Percentiles rank a stretch among this genome's conserved stretches.
phyloP scores from a whole-genome alignment of 1,140 invertebrate genomes.

The Dendroctonus valens region DNA sequence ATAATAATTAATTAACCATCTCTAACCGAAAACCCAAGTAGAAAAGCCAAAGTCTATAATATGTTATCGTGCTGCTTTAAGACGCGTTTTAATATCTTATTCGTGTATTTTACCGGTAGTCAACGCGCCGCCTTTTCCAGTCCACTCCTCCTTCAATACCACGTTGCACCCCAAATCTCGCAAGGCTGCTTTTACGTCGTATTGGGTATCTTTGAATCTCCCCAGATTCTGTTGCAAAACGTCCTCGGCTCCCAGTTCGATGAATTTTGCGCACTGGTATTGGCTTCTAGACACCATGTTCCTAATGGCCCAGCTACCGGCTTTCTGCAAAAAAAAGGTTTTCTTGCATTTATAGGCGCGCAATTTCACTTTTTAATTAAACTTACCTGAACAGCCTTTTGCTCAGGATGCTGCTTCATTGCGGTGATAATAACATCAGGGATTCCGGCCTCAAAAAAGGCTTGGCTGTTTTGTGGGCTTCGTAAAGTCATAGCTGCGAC shows the following conservation, averaged over 20 bases:
- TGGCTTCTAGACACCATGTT: constrained; percentile 80
- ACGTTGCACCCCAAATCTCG: constrained; percentile 84
- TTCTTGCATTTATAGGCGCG: not conserved
- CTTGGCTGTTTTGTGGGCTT: constrained; percentile 66
- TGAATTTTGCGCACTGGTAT: constrained; percentile 66
- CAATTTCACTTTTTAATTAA: not conserved
- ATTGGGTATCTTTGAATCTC: constrained; percentile 59
- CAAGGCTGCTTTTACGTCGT: constrained; percentile 79
- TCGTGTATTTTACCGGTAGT: constrained; percentile 16
- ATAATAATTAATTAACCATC: too few species aligned
- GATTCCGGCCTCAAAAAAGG: constrained; percentile 68
- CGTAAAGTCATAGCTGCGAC: constrained; percentile 74
- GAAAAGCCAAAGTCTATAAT: too few species aligned
- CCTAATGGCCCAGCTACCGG: constrained; percentile 79
- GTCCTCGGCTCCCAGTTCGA: constrained; percentile 70
- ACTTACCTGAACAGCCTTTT: constrained; percentile 65
- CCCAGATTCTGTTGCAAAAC: constrained; percentile 64
- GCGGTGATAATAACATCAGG: constrained; percentile 69
- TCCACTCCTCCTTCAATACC: constrained; percentile 81
- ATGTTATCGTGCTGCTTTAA: too few species aligned
- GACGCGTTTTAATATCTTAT: too few species aligned
- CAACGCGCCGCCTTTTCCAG: constrained; percentile 62
- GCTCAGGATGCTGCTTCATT: constrained; percentile 69
- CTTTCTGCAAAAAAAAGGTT: constrained; percentile 58
- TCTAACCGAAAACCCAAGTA: too few species aligned